Percentiles rank a stretch among this genome's conserved stretches.
Conservation (phyloP, 2,888 invertebrate genomes). For the Andricus curvator region DNA sequence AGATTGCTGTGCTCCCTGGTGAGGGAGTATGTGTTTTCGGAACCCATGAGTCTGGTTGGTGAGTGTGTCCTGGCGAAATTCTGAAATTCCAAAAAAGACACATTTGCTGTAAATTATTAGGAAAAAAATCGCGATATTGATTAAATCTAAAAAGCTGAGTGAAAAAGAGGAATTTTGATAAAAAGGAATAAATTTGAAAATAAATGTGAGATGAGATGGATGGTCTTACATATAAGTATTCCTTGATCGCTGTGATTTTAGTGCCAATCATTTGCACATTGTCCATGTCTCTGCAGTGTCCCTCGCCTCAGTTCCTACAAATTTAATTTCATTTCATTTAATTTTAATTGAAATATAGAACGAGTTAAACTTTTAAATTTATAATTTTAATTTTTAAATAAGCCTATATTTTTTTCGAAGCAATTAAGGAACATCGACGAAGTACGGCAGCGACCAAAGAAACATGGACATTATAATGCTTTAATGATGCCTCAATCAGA, state of each 20-base stretch:
- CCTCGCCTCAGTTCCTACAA: constrained; percentile 76
- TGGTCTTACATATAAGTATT: constrained; percentile 78
- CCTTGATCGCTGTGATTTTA: constrained; percentile 78
- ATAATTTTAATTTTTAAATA: constrained; percentile 18
- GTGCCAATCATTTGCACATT: constrained; percentile 78
- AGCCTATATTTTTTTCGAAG: constrained; percentile 46
- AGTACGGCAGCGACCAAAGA: constrained; percentile 73
- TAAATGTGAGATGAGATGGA: constrained; percentile 53
- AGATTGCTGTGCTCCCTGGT: constrained; percentile 76
- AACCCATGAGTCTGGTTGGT: constrained; percentile 77
- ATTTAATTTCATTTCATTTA: constrained; percentile 74
- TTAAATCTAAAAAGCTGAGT: background rate
- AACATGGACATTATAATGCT: constrained; percentile 66
- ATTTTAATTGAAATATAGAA: too few species aligned
- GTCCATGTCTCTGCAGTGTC: constrained; percentile 77
- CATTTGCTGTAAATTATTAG: constrained; percentile 2
- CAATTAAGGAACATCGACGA: constrained; percentile 65
- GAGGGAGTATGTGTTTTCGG: constrained; percentile 76
- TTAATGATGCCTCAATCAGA: background rate
- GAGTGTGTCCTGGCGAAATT: constrained; percentile 77
- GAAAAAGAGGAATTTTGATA: constrained; percentile 6
- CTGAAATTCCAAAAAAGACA: constrained; percentile 66
- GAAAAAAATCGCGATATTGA: background rate
- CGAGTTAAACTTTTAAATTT: too few species aligned
- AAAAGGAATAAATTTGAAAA: constrained; percentile 45